These are phyloP conservation scores for Pristionchus entomophagus DNA, from an alignment of 2,888 invertebrate species.

Conservation along the genomic window DNA sequence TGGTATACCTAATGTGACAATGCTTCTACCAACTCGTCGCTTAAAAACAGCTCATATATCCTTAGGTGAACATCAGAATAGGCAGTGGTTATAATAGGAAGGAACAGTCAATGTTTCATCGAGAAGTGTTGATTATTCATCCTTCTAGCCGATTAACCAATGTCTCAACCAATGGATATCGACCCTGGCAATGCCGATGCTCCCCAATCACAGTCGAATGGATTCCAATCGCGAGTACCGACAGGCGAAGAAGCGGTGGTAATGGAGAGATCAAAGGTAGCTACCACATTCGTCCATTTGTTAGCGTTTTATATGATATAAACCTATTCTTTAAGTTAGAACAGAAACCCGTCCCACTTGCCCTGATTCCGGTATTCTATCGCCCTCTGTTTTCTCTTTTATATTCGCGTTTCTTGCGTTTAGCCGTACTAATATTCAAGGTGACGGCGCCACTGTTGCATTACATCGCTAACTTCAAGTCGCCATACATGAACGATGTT, in stretches of 20 bases:
- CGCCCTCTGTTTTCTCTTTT: no score
- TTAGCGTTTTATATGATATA: neutral
- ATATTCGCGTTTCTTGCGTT: no score
- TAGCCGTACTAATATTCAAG: neutral
- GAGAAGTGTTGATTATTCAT: no score
- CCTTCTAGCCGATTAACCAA: neutral
- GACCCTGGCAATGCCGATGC: neutral
- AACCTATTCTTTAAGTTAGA: neutral
- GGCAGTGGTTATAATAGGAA: no score
- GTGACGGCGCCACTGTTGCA: slow-evolving; percentile 32
- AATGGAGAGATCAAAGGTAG: slow-evolving; percentile 20
- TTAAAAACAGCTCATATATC: no score
- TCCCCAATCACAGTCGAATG: neutral
- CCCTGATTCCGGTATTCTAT: no score
- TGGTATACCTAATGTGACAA: no score
- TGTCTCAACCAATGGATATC: neutral
- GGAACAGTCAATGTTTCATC: no score
- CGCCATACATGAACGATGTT: slow-evolving; percentile 71
- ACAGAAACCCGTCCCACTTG: no score
- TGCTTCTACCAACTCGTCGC: no score
- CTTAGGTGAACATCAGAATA: no score
- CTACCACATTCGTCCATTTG: neutral
- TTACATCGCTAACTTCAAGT: slow-evolving; percentile 60
- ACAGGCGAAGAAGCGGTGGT: slow-evolving; percentile 1
- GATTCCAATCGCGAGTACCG: neutral